Conservation (phyloP, 2,888 invertebrate genomes). For the Phyllotreta striolata region DNA sequence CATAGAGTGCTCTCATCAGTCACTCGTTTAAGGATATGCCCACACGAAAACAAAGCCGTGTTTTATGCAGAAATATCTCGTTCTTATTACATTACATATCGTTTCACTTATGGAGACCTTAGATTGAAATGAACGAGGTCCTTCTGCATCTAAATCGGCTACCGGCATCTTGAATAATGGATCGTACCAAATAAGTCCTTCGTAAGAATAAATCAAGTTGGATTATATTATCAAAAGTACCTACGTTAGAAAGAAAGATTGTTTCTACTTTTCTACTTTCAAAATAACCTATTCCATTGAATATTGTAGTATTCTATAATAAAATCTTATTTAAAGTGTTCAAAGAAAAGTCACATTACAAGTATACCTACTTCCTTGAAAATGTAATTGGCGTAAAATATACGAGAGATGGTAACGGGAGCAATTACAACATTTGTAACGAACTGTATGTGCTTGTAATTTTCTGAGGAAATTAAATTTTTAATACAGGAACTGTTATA, state of each 20-base stretch:
- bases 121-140: conserved; percentile 25
- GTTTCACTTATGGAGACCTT: conserved; percentile 24
- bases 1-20: conserved; percentile 2
- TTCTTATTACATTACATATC: conserved; percentile 8
- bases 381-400: background rate
- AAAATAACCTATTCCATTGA: no score
- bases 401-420: conserved; percentile 1
- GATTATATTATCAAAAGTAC: conserved; percentile 10
- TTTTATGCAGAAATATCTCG: conserved; percentile 16
- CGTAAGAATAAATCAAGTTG: conserved; percentile 13
- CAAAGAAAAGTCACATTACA: no score
- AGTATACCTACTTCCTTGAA: background rate
- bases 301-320: no score
- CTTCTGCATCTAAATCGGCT: conserved; percentile 10
- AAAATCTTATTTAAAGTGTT: no score
- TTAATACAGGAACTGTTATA: background rate
- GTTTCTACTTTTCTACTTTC: no score
- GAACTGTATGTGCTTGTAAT: background rate
- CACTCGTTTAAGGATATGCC: background rate
- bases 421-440: conserved; percentile 1
- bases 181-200: conserved; percentile 20
- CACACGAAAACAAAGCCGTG: conserved; percentile 16
- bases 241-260: no score
- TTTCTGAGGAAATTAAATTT: conserved; percentile 7
- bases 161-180: conserved; percentile 16